These are phyloP conservation scores for Dromas ardeola DNA, from an alignment of 2,113 vertebrate genomes.

Conservation along the genomic window DNA sequence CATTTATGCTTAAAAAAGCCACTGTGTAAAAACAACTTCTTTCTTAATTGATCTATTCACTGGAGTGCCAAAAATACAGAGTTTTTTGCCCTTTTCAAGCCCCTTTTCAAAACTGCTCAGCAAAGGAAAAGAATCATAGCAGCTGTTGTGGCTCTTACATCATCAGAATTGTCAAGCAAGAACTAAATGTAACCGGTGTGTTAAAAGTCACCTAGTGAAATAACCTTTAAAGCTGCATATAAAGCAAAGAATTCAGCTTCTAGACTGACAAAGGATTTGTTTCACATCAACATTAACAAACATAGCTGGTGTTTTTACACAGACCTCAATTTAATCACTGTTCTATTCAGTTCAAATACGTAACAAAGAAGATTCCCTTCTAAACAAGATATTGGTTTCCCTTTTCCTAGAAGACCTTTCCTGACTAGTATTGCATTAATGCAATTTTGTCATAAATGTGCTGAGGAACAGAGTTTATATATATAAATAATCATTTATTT, in stretches of 20 bases:
- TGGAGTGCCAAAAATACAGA: neutral
- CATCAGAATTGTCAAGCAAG: neutral
- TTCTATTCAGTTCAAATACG: neutral
- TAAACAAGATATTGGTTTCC: neutral
- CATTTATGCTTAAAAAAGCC: neutral
- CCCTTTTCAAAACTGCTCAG: neutral
- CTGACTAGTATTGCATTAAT: neutral
- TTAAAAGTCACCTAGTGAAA: neutral
- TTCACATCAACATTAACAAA: neutral
- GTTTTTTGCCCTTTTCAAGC: neutral
- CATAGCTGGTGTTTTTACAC: neutral
- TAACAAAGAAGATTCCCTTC: neutral
- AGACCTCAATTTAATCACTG: neutral
- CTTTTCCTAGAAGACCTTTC: neutral
- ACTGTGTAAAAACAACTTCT: neutral
- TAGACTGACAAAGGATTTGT: neutral
- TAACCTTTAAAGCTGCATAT: neutral
- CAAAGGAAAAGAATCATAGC: neutral
- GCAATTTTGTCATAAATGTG: neutral
- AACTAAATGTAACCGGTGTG: neutral
- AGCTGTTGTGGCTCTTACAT: neutral
- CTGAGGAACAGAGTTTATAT: neutral
- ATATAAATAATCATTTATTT: neutral
- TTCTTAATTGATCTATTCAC: neutral
- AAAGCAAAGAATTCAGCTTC: neutral